A percentile compares a stretch with the other conserved stretches of the same genome.
Evolutionary conservation across 2,113 vertebrate species (phyloP).

Genomic region (Thunnus thynnus): DNA sequence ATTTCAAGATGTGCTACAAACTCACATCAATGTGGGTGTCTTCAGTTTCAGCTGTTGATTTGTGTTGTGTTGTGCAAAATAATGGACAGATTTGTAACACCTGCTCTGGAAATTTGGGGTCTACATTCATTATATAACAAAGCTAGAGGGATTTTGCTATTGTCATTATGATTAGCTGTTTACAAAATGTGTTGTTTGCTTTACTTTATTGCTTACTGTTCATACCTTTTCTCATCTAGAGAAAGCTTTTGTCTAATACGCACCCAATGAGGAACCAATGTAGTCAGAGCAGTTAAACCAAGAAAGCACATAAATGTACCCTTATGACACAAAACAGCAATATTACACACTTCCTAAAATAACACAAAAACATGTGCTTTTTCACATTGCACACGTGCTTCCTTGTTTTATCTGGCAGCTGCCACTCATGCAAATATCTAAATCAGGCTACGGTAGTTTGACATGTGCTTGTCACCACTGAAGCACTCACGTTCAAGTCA

Average conservation of each 20-base stretch:
- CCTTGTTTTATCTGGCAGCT: too few relatives aligned
- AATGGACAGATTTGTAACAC: background rate
- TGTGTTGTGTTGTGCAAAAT: background rate
- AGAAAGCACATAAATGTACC: too few relatives aligned
- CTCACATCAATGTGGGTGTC: slow-evolving; percentile 95
- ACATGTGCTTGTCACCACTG: too few relatives aligned
- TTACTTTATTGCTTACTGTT: background rate
- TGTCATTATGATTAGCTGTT: background rate
- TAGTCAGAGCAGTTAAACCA: background rate
- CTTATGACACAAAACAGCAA: too few relatives aligned
- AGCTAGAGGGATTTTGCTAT: background rate
- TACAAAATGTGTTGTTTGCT: background rate
- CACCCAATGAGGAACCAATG: background rate
- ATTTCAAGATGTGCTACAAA: slow-evolving; percentile 99
- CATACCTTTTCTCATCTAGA: background rate
- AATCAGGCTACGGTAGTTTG: too few relatives aligned
- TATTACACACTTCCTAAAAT: too few relatives aligned
- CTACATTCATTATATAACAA: background rate
- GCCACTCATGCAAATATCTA: too few relatives aligned
- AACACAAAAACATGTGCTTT: too few relatives aligned
- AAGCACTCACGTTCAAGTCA: too few relatives aligned
- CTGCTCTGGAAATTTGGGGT: background rate
- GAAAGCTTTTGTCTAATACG: background rate
- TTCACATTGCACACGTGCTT: too few relatives aligned
- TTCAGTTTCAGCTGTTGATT: background rate